Evolutionary conservation across 2,113 vertebrate genomes (phyloP).

Genomic region (Chaetorhynchus papuensis): DNA sequence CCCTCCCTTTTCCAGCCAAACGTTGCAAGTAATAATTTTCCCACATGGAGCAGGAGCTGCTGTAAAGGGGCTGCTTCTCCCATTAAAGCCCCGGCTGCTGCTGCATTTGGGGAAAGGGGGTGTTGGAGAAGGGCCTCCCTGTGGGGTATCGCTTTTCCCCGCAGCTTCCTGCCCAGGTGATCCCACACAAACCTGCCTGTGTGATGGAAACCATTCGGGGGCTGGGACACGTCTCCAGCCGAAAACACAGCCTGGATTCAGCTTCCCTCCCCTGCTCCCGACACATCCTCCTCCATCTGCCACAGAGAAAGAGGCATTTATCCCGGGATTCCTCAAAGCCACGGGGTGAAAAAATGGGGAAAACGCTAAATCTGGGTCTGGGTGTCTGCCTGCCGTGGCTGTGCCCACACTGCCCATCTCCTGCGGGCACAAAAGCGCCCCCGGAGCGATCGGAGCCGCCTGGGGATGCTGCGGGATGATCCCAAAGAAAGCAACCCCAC

Average conservation of each 20-base stretch:
- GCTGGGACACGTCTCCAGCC: not conserved
- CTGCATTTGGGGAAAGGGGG: slow-evolving; percentile 34
- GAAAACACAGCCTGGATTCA: slow-evolving; percentile 36
- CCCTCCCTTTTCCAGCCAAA: not conserved
- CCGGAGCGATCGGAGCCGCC: fast-evolving
- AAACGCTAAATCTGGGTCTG: not conserved
- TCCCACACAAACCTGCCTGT: slow-evolving; percentile 50
- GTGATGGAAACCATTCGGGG: slow-evolving; percentile 4
- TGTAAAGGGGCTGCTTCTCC: slow-evolving; percentile 45
- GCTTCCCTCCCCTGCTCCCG: not conserved
- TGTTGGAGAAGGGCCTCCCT: slow-evolving; percentile 15
- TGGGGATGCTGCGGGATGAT: not conserved
- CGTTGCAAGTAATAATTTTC: slow-evolving; percentile 21
- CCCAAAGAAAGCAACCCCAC: not conserved
- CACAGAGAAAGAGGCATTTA: not conserved
- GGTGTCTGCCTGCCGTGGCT: not conserved
- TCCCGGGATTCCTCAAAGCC: not conserved
- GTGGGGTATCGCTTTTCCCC: slow-evolving; percentile 50
- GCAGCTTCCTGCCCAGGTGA: slow-evolving; percentile 57
- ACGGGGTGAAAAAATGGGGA: not conserved
- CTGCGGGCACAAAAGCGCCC: fast-evolving
- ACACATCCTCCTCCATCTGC: not conserved
- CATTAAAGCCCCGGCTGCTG: not conserved
- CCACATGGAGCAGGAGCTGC: slow-evolving; percentile 40
- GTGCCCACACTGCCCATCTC: not conserved